Evolutionary conservation across 2,888 invertebrate genomes (phyloP).

Genomic region (Biston betularia): DNA sequence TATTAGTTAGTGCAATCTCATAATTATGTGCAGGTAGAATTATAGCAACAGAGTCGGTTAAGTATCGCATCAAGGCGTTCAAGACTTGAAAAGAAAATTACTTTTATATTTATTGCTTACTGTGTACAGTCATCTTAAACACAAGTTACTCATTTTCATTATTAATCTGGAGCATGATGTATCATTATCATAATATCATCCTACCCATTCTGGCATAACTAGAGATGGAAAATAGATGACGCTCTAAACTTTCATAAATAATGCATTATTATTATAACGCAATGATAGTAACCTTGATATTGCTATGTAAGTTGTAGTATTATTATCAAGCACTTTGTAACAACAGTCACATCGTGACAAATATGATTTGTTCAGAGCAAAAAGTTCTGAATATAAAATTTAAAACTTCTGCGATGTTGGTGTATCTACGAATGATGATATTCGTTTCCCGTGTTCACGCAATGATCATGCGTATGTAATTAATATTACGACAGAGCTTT

Average conservation of each 20-base stretch:
- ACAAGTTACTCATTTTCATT: no score
- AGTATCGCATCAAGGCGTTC: no score
- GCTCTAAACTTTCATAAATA: neutral
- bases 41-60: neutral
- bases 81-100: no score
- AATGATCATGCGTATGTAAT: conserved; percentile 24
- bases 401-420: conserved; percentile 9
- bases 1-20: neutral
- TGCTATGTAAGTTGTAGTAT: neutral
- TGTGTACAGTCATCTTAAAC: no score
- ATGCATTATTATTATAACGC: neutral
- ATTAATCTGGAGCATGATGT: no score
- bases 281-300: conserved; percentile 4
- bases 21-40: neutral
- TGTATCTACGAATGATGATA: conserved; percentile 9
- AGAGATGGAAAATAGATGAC: neutral
- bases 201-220: no score
- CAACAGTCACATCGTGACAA: neutral
- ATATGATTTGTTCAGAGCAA: neutral
- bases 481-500: conserved; percentile 36
- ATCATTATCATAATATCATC: no score
- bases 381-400: conserved; percentile 6
- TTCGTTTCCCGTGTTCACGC: conserved; percentile 20
- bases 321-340: neutral
- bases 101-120: no score